Evolutionary conservation across 2,888 invertebrate species (phyloP).

Genomic region (Dromius quadrimaculatus): DNA sequence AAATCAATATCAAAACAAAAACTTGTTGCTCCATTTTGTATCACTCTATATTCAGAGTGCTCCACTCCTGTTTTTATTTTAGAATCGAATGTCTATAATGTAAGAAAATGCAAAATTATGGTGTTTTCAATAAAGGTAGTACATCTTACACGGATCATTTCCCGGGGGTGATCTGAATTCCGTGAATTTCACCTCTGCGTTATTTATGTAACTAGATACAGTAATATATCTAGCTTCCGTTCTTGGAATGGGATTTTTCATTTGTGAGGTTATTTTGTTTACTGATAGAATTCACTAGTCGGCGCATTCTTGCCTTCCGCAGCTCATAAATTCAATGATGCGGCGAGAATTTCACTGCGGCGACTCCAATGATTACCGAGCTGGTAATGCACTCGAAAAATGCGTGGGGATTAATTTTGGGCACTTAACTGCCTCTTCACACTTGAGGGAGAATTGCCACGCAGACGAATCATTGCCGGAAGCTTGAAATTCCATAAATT

Average conservation of each 20-base stretch:
- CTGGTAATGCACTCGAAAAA: constrained; percentile 6
- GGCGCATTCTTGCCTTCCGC: background rate
- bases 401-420: constrained; percentile 3
- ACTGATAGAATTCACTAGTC: constrained; percentile 6
- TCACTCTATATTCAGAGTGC: too few species aligned
- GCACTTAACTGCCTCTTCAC: background rate
- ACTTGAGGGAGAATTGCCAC: background rate
- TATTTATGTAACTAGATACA: constrained; percentile 2
- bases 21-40: too few species aligned
- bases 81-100: too few species aligned
- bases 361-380: background rate
- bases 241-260: constrained; percentile 2
- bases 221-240: background rate
- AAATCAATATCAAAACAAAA: too few species aligned
- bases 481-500: too few species aligned
- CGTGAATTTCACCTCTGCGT: background rate
- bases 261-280: constrained; percentile 3
- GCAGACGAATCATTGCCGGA: too few species aligned
- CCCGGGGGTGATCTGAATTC: background rate
- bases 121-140: too few species aligned
- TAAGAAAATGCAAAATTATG: too few species aligned
- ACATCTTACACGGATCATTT: too few species aligned
- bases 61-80: too few species aligned
- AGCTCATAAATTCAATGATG: constrained; percentile 29
- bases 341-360: background rate